Evolutionary conservation across 2,888 invertebrate species (phyloP).

Genomic region (Danaus chrysippus): DNA sequence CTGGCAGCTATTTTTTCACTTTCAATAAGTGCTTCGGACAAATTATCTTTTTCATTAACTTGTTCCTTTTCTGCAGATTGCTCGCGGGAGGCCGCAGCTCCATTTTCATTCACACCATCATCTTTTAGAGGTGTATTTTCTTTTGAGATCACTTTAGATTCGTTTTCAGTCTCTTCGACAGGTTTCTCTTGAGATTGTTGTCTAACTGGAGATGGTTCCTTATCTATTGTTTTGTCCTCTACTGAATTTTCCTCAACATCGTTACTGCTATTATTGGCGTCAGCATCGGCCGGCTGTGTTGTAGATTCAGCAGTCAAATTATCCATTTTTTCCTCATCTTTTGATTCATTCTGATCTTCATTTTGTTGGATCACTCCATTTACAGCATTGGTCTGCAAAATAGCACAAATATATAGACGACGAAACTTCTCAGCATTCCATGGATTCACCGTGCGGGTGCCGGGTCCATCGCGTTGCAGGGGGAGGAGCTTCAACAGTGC

Average conservation of each 20-base stretch:
- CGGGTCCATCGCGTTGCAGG: too few relatives aligned
- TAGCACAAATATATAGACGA: conserved; percentile 5
- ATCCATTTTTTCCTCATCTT: conserved; percentile 54
- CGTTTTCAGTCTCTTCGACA: conserved; percentile 44
- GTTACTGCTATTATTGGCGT: conserved; percentile 24
- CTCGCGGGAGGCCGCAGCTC: conserved; percentile 65
- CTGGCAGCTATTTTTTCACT: conserved; percentile 63
- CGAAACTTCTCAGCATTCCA: too few relatives aligned
- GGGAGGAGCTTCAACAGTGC: too few relatives aligned
- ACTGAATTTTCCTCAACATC: conserved; percentile 35
- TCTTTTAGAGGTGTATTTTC: conserved; percentile 55
- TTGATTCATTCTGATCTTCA: conserved; percentile 46
- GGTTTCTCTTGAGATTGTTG: conserved; percentile 49
- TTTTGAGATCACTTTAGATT: conserved; percentile 50
- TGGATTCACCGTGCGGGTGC: too few relatives aligned
- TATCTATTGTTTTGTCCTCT: conserved; percentile 41
- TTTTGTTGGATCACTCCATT: conserved; percentile 56
- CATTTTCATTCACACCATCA: conserved; percentile 62
- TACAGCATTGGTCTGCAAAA: conserved; percentile 50
- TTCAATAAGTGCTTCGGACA: conserved; percentile 65
- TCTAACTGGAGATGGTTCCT: conserved; percentile 43
- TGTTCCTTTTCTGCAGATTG: conserved; percentile 59
- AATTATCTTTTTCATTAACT: conserved; percentile 53
- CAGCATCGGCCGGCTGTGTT: conserved; percentile 33
- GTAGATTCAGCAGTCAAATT: conserved; percentile 36